Percentiles rank a stretch among this genome's conserved stretches.
Conservation (phyloP, 1,140 invertebrate species). For the Lepidurus couesii region DNA sequence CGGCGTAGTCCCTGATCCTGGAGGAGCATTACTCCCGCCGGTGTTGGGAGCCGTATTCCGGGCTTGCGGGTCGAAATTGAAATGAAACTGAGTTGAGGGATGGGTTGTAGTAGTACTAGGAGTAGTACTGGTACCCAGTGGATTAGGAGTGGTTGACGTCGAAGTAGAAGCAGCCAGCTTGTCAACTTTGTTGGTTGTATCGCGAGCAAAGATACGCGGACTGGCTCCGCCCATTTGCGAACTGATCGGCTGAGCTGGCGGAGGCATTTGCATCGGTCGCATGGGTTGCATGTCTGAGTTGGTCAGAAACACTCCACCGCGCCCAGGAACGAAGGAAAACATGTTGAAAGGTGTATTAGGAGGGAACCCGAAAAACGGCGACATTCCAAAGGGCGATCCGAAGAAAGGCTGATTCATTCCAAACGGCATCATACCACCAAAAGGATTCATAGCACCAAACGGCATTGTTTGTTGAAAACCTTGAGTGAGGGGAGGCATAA, state of each 20-base stretch:
- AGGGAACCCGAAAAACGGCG: not conserved
- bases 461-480: no score
- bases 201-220: not conserved
- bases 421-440: not conserved
- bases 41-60: no score
- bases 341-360: not conserved
- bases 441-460: no score
- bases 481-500: no score
- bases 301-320: not conserved
- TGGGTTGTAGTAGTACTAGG: no score
- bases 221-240: not conserved
- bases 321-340: not conserved
- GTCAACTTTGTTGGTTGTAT: not conserved
- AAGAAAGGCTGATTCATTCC: not conserved
- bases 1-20: no score
- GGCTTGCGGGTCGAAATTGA: no score
- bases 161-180: no score
- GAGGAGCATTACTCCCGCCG: no score
- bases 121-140: no score
- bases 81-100: no score
- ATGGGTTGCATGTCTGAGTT: not conserved
- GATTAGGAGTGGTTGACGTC: no score
- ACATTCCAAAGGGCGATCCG: not conserved
- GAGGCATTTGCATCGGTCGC: not conserved
- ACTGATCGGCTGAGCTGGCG: not conserved